Evolutionary conservation across 2,113 vertebrate genomes (phyloP).

Genomic region (Microtus montanus): DNA sequence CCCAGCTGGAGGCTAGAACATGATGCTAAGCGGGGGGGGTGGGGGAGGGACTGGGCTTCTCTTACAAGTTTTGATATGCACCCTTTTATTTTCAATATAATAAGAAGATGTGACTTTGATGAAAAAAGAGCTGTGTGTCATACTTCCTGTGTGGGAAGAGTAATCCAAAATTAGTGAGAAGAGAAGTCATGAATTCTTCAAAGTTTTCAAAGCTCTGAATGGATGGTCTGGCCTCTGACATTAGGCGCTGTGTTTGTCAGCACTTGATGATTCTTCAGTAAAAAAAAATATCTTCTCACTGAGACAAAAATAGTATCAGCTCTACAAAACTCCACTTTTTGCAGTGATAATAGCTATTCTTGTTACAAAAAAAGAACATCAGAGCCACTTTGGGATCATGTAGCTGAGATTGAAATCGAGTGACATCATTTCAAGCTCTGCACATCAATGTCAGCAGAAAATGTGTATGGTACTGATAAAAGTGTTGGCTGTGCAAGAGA

Average conservation of each 20-base stretch:
- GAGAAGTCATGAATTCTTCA: not conserved
- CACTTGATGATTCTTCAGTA: not conserved
- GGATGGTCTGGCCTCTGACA: not conserved
- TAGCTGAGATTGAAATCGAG: not conserved
- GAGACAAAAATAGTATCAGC: not conserved
- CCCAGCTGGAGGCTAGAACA: not conserved
- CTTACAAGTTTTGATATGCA: not conserved
- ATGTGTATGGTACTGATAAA: not conserved
- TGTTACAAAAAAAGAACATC: not conserved
- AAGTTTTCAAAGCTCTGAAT: not conserved
- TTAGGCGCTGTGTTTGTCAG: not conserved
- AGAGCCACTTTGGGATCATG: not conserved
- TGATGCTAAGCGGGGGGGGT: accelerated
- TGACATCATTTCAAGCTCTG: not conserved
- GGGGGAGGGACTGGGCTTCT: not conserved
- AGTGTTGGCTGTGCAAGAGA: not conserved
- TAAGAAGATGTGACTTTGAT: not conserved
- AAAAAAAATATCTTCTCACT: not conserved
- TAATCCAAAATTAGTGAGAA: not conserved
- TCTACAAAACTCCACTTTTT: not conserved
- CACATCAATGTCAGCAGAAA: not conserved
- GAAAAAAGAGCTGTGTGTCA: not conserved
- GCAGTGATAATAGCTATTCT: not conserved
- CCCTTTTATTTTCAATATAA: not conserved
- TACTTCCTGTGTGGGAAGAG: not conserved